phyloP scores from a whole-genome alignment of 2,888 invertebrate species.

The Neria commutata region DNA sequence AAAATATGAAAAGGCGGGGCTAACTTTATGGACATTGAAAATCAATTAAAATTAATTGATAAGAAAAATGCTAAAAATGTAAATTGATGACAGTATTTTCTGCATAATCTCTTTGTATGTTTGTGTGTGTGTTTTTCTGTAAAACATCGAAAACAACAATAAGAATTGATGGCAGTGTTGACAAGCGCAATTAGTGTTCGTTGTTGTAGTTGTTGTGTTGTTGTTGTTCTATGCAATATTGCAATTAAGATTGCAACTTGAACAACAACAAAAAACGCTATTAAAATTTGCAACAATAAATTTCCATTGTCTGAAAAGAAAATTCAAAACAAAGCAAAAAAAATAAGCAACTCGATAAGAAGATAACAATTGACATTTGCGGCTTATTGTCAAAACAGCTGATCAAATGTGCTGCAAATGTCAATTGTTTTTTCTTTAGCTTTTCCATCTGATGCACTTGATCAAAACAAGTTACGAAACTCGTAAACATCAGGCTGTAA shows the following conservation, averaged over 20 bases:
- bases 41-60: conserved; percentile 55
- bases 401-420: too few species aligned
- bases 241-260: neutral
- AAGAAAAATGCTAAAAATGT: conserved; percentile 42
- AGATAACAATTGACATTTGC: too few species aligned
- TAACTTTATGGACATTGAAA: conserved; percentile 51
- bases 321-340: neutral
- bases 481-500: too few species aligned
- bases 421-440: too few species aligned
- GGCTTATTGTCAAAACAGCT: too few species aligned
- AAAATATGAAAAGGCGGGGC: neutral
- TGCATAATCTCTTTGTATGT: neutral
- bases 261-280: neutral
- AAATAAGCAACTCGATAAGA: neutral
- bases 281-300: neutral
- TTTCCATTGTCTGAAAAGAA: neutral
- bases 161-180: too few species aligned
- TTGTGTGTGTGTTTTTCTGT: neutral
- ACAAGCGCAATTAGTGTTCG: too few species aligned
- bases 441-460: too few species aligned
- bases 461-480: too few species aligned
- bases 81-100: neutral
- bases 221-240: neutral
- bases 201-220: neutral
- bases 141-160: conserved; percentile 3